phyloP scores from a whole-genome alignment of 1,140 invertebrate genomes.

The Ceratoteleas bidentatus region DNA sequence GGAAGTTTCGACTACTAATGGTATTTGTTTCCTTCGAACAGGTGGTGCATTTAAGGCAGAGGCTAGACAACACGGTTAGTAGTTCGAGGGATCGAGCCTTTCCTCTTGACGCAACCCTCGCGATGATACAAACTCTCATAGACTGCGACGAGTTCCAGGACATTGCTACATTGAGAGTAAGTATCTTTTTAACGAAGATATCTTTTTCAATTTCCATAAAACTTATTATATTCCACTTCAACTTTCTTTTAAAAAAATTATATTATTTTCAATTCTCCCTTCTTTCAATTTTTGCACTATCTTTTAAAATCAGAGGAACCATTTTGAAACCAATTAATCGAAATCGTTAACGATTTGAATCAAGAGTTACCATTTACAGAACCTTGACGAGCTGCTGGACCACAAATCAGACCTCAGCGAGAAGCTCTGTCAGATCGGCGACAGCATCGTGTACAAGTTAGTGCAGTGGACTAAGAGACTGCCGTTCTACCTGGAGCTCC shows the following conservation, averaged over 20 bases:
- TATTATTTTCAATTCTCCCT: too few species aligned
- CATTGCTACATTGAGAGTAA: constrained; percentile 90
- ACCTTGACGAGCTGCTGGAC: constrained; percentile 94
- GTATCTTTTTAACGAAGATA: constrained; percentile 27
- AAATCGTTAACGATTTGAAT: too few species aligned
- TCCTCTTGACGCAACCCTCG: constrained; percentile 89
- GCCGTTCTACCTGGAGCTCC: constrained; percentile 97
- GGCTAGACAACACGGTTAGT: constrained; percentile 92
- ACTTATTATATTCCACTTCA: too few species aligned
- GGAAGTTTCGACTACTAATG: not conserved
- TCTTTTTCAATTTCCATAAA: not conserved
- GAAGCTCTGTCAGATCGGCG: constrained; percentile 96
- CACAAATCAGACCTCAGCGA: constrained; percentile 95
- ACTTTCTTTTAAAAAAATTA: too few species aligned
- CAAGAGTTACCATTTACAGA: constrained; percentile 82
- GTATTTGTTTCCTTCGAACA: constrained; percentile 65
- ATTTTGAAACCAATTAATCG: too few species aligned
- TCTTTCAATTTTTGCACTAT: too few species aligned
- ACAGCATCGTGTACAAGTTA: constrained; percentile 97
- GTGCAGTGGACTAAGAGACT: constrained; percentile 99
- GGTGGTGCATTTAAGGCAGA: constrained; percentile 92
- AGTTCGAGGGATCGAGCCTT: constrained; percentile 91
- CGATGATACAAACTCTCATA: constrained; percentile 94
- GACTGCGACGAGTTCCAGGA: constrained; percentile 98
- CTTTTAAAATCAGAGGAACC: not conserved